Evolutionary conservation across 2,797 vertebrate species (phyloP).

Genomic region (Limosa lapponica): DNA sequence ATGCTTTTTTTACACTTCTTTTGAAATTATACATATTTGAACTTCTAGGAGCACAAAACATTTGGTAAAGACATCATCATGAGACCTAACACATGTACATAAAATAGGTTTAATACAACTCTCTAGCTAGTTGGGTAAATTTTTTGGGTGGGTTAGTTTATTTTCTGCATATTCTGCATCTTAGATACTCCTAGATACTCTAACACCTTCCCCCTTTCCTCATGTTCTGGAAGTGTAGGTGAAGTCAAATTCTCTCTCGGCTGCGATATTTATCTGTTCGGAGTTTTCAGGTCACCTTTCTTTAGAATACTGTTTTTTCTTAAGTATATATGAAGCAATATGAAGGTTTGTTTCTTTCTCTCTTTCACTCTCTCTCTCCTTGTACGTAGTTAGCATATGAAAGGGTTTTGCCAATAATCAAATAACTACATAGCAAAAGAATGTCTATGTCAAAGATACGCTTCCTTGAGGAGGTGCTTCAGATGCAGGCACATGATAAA

Average conservation of each 20-base stretch:
- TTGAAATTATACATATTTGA: neutral
- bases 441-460: neutral
- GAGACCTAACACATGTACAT: neutral
- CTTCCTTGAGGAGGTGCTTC: neutral
- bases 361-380: neutral
- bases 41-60: neutral
- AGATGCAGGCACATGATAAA: accelerated
- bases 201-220: neutral
- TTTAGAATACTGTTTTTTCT: neutral
- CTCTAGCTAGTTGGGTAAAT: neutral
- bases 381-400: neutral
- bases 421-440: neutral
- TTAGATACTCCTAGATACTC: neutral
- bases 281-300: neutral
- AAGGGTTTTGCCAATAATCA: neutral
- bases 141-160: neutral
- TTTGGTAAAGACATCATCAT: neutral
- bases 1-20: neutral
- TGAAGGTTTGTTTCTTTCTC: neutral
- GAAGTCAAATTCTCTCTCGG: neutral
- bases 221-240: neutral
- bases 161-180: neutral
- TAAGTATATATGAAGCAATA: neutral
- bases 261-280: neutral
- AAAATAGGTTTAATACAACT: neutral